Evolutionary conservation across 1,140 invertebrate genomes (phyloP), one percentile per base, ranked within the genome.

Genomic region (Drosophila nebulosa): DNA sequence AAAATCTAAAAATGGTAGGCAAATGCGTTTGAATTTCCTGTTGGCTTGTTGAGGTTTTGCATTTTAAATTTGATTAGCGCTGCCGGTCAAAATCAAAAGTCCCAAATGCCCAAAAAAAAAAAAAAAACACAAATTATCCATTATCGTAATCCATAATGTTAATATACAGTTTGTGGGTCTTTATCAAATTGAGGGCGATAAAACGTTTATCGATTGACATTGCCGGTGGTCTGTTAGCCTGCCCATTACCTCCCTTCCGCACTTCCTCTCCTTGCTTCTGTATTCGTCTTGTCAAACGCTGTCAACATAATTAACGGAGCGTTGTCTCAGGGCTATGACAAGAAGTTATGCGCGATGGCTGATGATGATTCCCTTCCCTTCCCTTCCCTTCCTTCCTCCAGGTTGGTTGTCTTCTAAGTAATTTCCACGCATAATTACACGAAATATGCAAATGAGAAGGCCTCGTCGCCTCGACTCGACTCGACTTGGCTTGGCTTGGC

Each of bases 231-330:
- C 80, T 10, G 22, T n/a, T n/a, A n/a, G n/a, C n/a, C n/a, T 7
- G 16, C 7, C 10, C 16, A 2, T 3, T 22, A 50, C 51, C 27
- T 18, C 35, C 32, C n/a, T n/a, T n/a, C n/a, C n/a, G n/a, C n/a
- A n/a, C n/a, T n/a, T n/a, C n/a, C n/a, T n/a, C n/a, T n/a, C n/a
- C n/a, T n/a, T n/a, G n/a, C n/a, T 22, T 64, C 36, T 24, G 26
- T 18, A 39, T 46, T 16, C 32, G 7, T 22, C 58, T 24, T 61
- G 69, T 42, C 42, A 63, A 80, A 74, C 52, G 80, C 80, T 85
- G 81, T 71, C 80, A 86, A 86, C 78, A 81, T 86, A 85, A 85
- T 85, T 85, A 85, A 85, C 80, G 80, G 81, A n/a, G n/a, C n/a
- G n/a, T n/a, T 60, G 74, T 78, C 81, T 78, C 77, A 80, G 53